Percentiles rank a stretch among this genome's conserved stretches.
These are phyloP conservation scores for Oscheius sp. DNA, from an alignment of 1,140 invertebrate species.

Conservation along the genomic window DNA sequence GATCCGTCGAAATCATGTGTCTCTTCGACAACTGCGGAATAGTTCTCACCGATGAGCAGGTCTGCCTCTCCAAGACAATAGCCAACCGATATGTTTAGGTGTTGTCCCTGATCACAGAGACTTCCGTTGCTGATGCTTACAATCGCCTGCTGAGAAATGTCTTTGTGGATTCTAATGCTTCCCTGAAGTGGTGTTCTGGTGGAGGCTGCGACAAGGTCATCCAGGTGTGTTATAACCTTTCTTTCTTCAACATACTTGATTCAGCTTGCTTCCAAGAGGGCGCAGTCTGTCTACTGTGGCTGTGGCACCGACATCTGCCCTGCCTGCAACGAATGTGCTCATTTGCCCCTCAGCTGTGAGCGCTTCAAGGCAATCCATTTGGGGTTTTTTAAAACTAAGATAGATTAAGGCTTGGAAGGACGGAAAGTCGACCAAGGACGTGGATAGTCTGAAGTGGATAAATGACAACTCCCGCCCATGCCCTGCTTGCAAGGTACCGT, in stretches of 20 bases:
- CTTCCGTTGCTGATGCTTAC: neutral
- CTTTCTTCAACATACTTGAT: neutral
- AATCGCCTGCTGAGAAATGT: neutral
- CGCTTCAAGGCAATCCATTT: no score
- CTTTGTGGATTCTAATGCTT: neutral
- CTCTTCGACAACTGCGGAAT: neutral
- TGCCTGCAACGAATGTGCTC: neutral
- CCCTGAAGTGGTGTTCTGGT: neutral
- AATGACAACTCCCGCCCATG: neutral
- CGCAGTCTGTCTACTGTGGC: neutral
- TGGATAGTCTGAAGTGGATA: neutral
- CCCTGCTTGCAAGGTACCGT: neutral
- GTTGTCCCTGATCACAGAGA: no score
- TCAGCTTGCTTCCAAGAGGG: neutral
- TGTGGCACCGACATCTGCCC: neutral
- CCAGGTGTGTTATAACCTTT: neutral
- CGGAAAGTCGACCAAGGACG: neutral
- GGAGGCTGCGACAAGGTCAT: neutral
- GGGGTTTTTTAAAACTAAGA: neutral
- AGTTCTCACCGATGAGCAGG: neutral
- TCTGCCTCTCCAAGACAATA: no score
- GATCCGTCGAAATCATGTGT: neutral
- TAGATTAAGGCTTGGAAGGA: neutral
- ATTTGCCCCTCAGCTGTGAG: neutral
- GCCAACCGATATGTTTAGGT: no score